Base-by-base conservation (phyloP, 2,113 vertebrate species). In the Phylloscopus whistleri region DNA sequence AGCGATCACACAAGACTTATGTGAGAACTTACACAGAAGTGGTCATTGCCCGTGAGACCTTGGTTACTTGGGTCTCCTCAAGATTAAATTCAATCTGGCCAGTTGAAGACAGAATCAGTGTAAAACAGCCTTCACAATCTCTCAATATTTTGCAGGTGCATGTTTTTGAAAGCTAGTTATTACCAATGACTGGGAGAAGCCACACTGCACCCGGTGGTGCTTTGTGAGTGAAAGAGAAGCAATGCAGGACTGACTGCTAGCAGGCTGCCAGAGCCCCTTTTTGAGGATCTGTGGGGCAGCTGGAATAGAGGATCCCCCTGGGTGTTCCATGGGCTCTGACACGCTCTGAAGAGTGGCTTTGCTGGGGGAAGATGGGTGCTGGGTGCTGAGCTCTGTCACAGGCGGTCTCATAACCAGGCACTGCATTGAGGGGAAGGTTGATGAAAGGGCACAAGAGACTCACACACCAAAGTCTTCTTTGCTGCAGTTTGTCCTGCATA, bases 271-370 rank as follows among this genome's bases (percentile, higher is more conserved):
- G 39, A 59, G 30, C 1, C 39, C 28, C 33, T 82, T 68, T 75
- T 12, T 1, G 0, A 68, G 64, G 31, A 24, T 22, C 16, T 0
- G 0, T 3, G 8, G 28, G 58, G 31, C 30, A 79, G 23, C 12
- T 3, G 6, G 16, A 30, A 48, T 3, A 72, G 56, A 52, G 24
- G 31, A 68, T 53, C 1, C 15, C 5, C 5, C 35, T 0, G 0
- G 10, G 1, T 7, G 16, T 46, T 77, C n/a, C 41, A 13, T 2
- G 7, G n/a, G 19, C 35, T 80, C 48, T 3, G 2, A 30, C 2
- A 3, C 33, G 17, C n/a, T 21, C 48, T 75, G 31, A 35, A 55
- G 80, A 12, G 4, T 78, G 55, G 17, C 24, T 67, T 56, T 6
- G 2, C 43, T 16, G 4, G 0, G 2, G 26, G 11, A 16, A 74